Percentiles rank a stretch among this genome's conserved stretches.
These are phyloP conservation scores for Archaeoteleia sp. DNA, from an alignment of 2,888 invertebrate genomes.

Conservation along the genomic window DNA sequence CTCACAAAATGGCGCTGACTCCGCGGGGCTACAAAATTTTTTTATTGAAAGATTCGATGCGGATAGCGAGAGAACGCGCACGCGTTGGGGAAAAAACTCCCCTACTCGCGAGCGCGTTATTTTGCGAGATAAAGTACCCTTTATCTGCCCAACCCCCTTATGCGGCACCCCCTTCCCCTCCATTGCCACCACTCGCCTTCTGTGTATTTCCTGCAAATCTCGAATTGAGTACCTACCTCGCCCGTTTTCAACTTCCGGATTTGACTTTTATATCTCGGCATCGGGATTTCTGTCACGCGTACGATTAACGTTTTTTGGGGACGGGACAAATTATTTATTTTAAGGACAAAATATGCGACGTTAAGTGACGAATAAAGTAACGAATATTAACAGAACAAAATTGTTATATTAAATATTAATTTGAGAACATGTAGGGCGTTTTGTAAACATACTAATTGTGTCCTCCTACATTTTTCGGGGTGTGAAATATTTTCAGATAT, in stretches of 20 bases:
- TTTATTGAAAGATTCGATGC: slow-evolving; percentile 75
- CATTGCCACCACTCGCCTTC: slow-evolving; percentile 27
- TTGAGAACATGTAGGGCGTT: no score
- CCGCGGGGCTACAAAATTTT: slow-evolving; percentile 74
- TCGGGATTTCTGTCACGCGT: slow-evolving; percentile 5
- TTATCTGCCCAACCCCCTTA: slow-evolving; percentile 62
- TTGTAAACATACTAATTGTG: no score
- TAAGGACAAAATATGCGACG: no score
- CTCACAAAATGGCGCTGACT: slow-evolving; percentile 75
- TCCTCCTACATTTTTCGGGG: no score
- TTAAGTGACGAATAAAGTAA: no score
- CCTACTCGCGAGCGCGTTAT: slow-evolving; percentile 55
- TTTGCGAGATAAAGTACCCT: slow-evolving; percentile 69
- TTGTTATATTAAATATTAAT: no score
- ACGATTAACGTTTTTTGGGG: slow-evolving; percentile 8
- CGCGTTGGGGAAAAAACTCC: slow-evolving; percentile 40
- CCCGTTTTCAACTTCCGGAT: slow-evolving; percentile 40
- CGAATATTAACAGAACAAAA: no score
- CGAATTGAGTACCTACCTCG: slow-evolving; percentile 34
- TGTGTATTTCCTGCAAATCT: slow-evolving; percentile 42
- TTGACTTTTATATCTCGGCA: slow-evolving; percentile 28
- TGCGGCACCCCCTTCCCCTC: slow-evolving; percentile 32
- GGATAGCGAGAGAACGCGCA: slow-evolving; percentile 63
- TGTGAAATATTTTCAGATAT: no score
- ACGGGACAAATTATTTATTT: slow-evolving; percentile 21